Evolutionary conservation across 2,113 vertebrate species (phyloP).

Genomic region (Corynorhinus townsendii): DNA sequence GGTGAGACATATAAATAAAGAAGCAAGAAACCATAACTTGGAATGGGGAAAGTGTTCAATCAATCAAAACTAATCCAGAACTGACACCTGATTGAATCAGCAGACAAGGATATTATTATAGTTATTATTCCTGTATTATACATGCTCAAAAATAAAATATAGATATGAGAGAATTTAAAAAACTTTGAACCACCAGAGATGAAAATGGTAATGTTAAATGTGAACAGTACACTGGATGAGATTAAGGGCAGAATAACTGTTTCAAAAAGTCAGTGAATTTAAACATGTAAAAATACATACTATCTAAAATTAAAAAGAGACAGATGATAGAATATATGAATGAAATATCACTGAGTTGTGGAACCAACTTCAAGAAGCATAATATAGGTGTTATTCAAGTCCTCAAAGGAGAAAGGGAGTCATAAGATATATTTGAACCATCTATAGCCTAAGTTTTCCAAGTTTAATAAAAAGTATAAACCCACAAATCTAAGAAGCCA

Average conservation of each 20-base stretch:
- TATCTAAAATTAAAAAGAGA: not conserved
- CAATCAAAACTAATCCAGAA: not conserved
- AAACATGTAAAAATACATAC: not conserved
- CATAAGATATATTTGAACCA: not conserved
- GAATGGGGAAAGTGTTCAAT: not conserved
- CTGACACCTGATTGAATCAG: not conserved
- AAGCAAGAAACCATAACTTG: not conserved
- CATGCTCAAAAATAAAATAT: not conserved
- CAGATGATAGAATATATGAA: not conserved
- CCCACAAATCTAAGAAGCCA: not conserved
- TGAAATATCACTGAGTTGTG: not conserved
- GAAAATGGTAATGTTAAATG: not conserved
- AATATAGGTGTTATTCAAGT: not conserved
- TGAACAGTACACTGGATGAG: not conserved
- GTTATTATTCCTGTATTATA: not conserved
- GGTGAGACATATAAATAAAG: not conserved
- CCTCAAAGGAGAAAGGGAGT: not conserved
- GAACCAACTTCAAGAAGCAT: not conserved
- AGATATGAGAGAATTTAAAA: not conserved
- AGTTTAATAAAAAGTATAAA: not conserved
- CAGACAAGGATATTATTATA: not conserved
- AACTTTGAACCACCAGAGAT: not conserved
- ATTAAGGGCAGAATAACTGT: not conserved
- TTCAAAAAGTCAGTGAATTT: not conserved
- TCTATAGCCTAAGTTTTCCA: not conserved